phyloP scores from a whole-genome alignment of 2,888 invertebrate genomes.

The Incurvaria masculella region DNA sequence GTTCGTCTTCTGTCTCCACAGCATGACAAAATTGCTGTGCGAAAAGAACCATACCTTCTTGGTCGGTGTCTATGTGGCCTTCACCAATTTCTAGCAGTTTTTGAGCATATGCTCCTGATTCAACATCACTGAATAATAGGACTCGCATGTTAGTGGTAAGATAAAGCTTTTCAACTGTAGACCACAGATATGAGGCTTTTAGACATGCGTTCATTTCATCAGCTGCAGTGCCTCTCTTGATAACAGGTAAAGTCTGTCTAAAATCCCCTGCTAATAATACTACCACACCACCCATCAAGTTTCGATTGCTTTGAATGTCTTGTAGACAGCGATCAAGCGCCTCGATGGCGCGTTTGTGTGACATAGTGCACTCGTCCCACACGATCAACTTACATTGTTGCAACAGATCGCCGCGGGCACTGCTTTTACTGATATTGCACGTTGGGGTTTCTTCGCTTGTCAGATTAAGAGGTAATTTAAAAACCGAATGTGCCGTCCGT shows the following conservation, averaged over 20 bases:
- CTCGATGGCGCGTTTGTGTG: constrained; percentile 10
- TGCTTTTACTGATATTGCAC: no score
- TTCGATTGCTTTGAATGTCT: constrained; percentile 1
- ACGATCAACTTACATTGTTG: no score
- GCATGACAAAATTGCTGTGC: no score
- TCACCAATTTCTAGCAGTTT: no score
- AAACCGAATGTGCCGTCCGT: constrained; percentile 5
- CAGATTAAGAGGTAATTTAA: constrained; percentile 7
- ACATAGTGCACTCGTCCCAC: constrained; percentile 16
- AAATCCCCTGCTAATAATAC: constrained; percentile 17
- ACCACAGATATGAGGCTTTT: constrained; percentile 17
- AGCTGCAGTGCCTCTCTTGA: constrained; percentile 17
- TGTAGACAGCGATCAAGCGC: background rate
- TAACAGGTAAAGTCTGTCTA: constrained; percentile 12
- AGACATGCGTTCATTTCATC: constrained; percentile 20
- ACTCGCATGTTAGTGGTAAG: constrained; percentile 20
- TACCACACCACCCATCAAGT: constrained; percentile 11
- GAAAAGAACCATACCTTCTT: no score
- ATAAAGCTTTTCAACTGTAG: constrained; percentile 13
- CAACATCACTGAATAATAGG: constrained; percentile 16
- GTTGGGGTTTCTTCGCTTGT: no score
- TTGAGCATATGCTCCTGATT: constrained; percentile 16
- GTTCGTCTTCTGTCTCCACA: no score
- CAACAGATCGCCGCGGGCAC: constrained; percentile 3
- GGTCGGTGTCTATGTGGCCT: no score